These are phyloP conservation scores for Agrypnus murinus DNA, from an alignment of 2,888 invertebrate species.

Conservation along the genomic window DNA sequence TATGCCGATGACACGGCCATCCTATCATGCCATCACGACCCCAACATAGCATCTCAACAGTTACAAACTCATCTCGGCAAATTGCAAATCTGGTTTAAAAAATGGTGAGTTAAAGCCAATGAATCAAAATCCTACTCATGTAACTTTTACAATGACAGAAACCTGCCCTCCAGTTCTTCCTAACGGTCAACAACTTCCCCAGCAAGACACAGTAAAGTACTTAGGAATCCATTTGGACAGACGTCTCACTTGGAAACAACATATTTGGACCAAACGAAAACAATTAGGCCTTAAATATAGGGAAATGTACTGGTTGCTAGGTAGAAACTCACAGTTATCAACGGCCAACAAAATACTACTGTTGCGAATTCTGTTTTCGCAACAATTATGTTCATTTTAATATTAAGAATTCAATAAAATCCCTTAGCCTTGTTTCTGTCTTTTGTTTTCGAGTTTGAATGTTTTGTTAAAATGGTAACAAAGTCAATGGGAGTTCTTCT, in stretches of 20 bases:
- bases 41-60: not conserved
- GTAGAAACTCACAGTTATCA: no score
- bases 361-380: no score
- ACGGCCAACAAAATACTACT: no score
- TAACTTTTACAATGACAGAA: not conserved
- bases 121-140: not conserved
- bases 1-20: no score
- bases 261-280: not conserved
- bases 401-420: no score
- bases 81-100: not conserved
- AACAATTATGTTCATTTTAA: no score
- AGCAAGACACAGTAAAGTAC: not conserved
- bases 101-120: not conserved
- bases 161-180: not conserved
- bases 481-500: no score
- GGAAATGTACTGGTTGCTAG: not conserved
- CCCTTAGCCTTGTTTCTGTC: no score
- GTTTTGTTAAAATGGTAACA: no score
- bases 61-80: not conserved
- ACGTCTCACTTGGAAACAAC: not conserved
- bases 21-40: not conserved
- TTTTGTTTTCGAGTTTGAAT: no score
- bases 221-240: no score
- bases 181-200: not conserved
- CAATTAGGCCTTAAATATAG: not conserved